Evolutionary conservation across 2,113 vertebrate genomes (phyloP).

Genomic region (Cranoglanis bouderius): DNA sequence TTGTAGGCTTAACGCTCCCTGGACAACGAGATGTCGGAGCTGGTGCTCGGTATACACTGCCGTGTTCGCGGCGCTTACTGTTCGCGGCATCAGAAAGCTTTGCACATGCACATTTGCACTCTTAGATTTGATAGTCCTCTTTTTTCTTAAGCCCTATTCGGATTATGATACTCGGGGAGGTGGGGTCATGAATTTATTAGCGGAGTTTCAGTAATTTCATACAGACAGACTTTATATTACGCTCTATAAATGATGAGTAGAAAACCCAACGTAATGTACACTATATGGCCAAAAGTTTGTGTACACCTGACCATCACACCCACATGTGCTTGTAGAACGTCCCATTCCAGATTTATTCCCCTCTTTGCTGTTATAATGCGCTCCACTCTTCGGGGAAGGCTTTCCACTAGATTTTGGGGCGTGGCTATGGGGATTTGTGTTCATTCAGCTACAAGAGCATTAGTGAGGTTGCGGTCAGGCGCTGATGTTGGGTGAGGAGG

Average conservation of each 20-base stretch:
- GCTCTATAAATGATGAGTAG: not conserved
- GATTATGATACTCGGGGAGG: not conserved
- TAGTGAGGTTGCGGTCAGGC: too few species aligned
- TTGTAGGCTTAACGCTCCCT: not conserved
- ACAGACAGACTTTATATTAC: not conserved
- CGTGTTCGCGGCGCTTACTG: not conserved
- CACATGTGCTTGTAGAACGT: too few species aligned
- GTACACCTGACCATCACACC: too few species aligned
- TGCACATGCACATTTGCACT: not conserved
- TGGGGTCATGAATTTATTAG: not conserved
- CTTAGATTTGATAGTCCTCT: not conserved
- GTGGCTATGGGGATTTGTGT: too few species aligned
- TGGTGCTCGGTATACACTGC: not conserved
- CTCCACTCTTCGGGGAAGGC: too few species aligned
- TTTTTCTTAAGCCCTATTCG: not conserved
- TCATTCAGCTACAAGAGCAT: too few species aligned
- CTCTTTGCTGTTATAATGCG: too few species aligned
- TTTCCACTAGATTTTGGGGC: too few species aligned
- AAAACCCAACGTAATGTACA: too few species aligned
- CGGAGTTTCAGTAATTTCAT: not conserved
- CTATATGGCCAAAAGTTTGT: too few species aligned
- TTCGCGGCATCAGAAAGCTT: not conserved
- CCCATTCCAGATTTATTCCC: too few species aligned
- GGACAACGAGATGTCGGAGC: not conserved
- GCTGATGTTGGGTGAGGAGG: too few species aligned